Base-by-base conservation (phyloP, 2,113 vertebrate species). In the Malurus melanocephalus region DNA sequence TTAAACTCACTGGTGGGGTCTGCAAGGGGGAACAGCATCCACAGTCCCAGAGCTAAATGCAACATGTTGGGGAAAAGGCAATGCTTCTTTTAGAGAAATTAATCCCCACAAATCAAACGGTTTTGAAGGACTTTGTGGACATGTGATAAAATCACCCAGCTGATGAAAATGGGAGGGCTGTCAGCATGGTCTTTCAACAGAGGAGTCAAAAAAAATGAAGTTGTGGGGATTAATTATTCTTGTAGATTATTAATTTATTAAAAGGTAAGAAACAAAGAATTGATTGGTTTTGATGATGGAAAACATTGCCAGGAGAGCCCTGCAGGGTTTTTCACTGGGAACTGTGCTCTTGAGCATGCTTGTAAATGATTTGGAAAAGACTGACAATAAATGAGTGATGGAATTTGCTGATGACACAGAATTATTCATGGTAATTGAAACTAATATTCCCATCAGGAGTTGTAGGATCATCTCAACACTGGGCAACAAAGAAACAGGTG, bases 401-500 rank as follows among this genome's bases (percentile, higher is more conserved):
- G 61, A 76, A 84, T 75, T 75, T 65, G 32, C 74, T 79, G 84
- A 90, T 73, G 84, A 79, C 17, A 75, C 33, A 73, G 80, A 93
- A 88, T 93, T 87, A 92, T 81, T 88, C 46, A 76, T 62, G 42
- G 48, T 87, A 90, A 87, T 87, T 87, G 74, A 57, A 88, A 92
- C 23, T 48, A 90, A 85, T 86, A 79, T 35, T 87, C 84, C 88
- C 89, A 43, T 28, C 69, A 84, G 87, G 74, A 84, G 14, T 5
- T 92, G 61, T 28, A 75, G 78, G 38, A 95, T 46, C 11, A 2
- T 87, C 78, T 87, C 46, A 42, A 55, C 20, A 38, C 8, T 0
- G 1, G 45, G 49, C 78, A 90, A 59, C 60, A 90, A 81, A 79
- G 80, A 91, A 71, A 19, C 75, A 88, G 89, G 89, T 95, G 74